Evolutionary conservation across 1,140 invertebrate genomes (phyloP).

Genomic region (Panagrolaimus sp.): DNA sequence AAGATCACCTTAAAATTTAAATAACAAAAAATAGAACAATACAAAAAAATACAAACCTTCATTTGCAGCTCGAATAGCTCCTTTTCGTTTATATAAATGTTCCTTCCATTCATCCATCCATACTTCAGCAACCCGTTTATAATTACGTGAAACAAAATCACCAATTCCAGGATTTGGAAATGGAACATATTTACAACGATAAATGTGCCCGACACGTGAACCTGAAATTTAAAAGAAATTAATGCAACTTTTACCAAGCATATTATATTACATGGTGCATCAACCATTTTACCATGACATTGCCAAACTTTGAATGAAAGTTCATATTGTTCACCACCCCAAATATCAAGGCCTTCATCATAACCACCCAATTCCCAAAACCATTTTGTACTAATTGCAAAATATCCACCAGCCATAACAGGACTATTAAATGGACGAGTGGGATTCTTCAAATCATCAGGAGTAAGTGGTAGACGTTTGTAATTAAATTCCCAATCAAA

Average conservation of each 20-base stretch:
- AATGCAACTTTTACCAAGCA: too few species aligned
- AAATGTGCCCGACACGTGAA: conserved; percentile 65
- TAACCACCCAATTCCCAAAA: conserved; percentile 68
- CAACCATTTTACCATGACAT: conserved; percentile 66
- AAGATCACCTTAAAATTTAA: conserved; percentile 67
- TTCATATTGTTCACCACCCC: conserved; percentile 70
- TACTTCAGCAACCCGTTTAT: conserved; percentile 66
- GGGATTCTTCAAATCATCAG: conserved; percentile 73
- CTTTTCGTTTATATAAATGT: conserved; percentile 70
- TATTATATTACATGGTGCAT: conserved; percentile 68
- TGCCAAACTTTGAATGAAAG: conserved; percentile 67
- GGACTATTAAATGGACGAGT: conserved; percentile 76
- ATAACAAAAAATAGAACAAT: background rate
- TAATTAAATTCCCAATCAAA: conserved; percentile 97
- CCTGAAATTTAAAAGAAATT: too few species aligned
- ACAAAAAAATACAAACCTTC: conserved; percentile 29
- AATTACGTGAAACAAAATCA: conserved; percentile 76
- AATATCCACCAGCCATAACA: conserved; percentile 70
- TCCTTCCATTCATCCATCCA: conserved; percentile 81
- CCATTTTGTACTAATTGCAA: conserved; percentile 59
- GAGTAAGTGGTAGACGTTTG: conserved; percentile 79
- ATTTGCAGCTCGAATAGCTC: conserved; percentile 41
- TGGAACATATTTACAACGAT: conserved; percentile 58
- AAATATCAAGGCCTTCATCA: conserved; percentile 68
- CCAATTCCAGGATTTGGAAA: conserved; percentile 79